Evolutionary conservation across 2,888 invertebrate species (phyloP), one percentile per base, ranked within the genome.

Genomic region (Coleophora deauratella): DNA sequence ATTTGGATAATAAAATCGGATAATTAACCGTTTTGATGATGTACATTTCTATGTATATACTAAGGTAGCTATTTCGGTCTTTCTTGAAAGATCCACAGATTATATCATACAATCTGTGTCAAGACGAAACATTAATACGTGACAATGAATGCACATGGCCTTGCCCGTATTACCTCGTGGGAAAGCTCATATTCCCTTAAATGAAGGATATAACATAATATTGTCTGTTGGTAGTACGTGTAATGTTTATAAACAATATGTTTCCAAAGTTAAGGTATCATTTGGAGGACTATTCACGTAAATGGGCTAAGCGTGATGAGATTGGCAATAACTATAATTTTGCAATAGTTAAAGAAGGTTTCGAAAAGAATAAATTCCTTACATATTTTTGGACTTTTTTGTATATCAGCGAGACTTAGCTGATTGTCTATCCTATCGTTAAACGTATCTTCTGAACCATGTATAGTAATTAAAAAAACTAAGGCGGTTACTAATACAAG

Each of bases 101-200:
- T 56, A 57, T 73, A 72, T 76, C 72, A 59, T 54, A 48, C 54
- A 58, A 79, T 70, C 66, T 74, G 62, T 79, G 81, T 78, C 79
- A 80, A 79, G 80, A 73, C 45, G 72, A 57, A 54, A 50, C 42
- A 46, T 41, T 40, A 44, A 36, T 38, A 38, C 47, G 15, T 30
- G 41, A 43, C 39, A 34, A 44, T 37, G 31, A 31, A 42, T 21
- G 40, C 13, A 32, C 31, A 21, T 27, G 37, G 27, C 14, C 15
- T 34, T n/a, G 38, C 45, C 46, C 47, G 46, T 57, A 35, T 33
- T 10, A 10, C 21, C 2, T 6, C 3, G 36, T 0, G 3, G 38
- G 55, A 72, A 53, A 50, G 63, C 50, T 39, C 42, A 53, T 42
- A 59, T 52, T 66, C 30, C 45, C 43, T 38, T 48, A 30, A 38